These are phyloP conservation scores for Tauraco hartlaubi DNA, from an alignment of 2,797 vertebrate species.

Conservation along the genomic window DNA sequence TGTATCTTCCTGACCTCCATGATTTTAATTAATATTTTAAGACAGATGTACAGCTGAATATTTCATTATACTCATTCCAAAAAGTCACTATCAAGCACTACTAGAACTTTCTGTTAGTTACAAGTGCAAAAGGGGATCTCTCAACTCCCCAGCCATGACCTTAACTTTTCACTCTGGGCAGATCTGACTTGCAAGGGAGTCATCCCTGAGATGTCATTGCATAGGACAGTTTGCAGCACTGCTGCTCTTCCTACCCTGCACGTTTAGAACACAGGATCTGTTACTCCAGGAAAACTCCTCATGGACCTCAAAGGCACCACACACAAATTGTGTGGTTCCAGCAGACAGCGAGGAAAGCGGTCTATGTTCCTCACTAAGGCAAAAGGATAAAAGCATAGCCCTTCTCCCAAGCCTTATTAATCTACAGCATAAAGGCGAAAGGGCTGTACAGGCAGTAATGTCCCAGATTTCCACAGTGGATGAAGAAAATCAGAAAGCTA, in stretches of 20 bases:
- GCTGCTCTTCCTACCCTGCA: neutral
- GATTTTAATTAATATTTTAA: neutral
- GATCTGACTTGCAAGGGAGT: neutral
- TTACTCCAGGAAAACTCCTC: neutral
- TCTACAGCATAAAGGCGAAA: neutral
- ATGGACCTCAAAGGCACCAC: neutral
- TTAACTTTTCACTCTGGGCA: neutral
- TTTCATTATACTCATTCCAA: neutral
- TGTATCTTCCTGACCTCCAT: neutral
- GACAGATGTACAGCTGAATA: neutral
- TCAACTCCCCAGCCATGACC: neutral
- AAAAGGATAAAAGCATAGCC: neutral
- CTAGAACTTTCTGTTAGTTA: neutral
- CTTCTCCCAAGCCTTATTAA: neutral
- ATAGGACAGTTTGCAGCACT: neutral
- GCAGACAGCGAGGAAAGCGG: fast-evolving
- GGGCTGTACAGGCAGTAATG: neutral
- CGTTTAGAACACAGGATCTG: neutral
- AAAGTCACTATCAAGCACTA: neutral
- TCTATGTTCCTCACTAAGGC: neutral
- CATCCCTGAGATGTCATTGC: neutral
- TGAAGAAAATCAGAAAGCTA: neutral
- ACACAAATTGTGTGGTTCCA: neutral
- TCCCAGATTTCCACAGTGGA: neutral
- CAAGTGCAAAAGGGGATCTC: neutral